Evolutionary conservation across 2,113 vertebrate genomes (phyloP).

Genomic region (Salminus brasiliensis): DNA sequence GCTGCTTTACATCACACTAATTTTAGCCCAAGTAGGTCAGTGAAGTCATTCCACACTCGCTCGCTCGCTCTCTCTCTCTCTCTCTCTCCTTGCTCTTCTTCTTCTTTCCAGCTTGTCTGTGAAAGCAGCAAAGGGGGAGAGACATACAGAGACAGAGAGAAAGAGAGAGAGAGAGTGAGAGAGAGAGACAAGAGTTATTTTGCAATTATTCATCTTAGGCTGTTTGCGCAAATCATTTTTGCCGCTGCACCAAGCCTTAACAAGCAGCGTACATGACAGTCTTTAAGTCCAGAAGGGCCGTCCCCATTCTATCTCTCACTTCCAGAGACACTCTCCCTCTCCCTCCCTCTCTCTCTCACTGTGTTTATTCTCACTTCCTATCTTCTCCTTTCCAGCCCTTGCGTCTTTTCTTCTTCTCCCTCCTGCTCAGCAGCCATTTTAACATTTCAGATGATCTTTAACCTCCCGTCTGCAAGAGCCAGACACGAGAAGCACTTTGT

Average conservation of each 20-base stretch:
- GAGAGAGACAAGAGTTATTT: slow-evolving; percentile 28
- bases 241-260: slow-evolving; percentile 15
- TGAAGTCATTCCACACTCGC: slow-evolving; percentile 43
- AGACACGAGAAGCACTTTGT: slow-evolving; percentile 51
- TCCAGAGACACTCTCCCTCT: not conserved
- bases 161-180: slow-evolving; percentile 6
- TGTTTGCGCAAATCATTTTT: slow-evolving; percentile 49
- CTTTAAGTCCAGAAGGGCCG: slow-evolving; percentile 44
- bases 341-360: not conserved
- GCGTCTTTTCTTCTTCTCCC: slow-evolving; percentile 21
- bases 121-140: not conserved
- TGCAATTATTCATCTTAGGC: slow-evolving; percentile 47
- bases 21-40: slow-evolving; percentile 58
- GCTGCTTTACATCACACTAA: slow-evolving; percentile 56
- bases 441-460: slow-evolving; percentile 53
- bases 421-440: slow-evolving; percentile 41
- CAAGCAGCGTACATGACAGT: slow-evolving; percentile 40
- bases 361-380: not conserved
- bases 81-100: not conserved
- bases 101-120: not conserved
- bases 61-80: not conserved
- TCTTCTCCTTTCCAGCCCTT: slow-evolving; percentile 19
- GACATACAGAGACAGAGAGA: not conserved
- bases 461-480: slow-evolving; percentile 46
- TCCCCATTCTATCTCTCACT: slow-evolving; percentile 46